Conservation (phyloP, 2,888 invertebrate genomes). For the Machimus atricapillus region DNA sequence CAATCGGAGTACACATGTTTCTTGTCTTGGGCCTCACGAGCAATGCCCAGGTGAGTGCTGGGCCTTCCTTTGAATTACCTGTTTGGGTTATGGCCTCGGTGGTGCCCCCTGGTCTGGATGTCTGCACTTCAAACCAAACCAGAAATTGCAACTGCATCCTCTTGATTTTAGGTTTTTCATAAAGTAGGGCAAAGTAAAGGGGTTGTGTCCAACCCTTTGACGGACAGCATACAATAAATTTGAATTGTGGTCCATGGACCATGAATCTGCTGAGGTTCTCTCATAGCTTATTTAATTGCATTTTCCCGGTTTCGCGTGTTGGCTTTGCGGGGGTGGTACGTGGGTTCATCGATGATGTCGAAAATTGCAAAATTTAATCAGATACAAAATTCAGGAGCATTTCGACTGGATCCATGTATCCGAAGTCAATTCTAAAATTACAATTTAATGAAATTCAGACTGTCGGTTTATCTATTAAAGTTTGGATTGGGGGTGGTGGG, state of each 20-base stretch:
- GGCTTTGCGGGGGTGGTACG: background rate
- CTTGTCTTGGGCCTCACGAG: background rate
- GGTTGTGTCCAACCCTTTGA: background rate
- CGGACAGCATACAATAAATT: background rate
- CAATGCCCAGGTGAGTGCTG: background rate
- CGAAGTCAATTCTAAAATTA: background rate
- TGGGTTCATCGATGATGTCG: background rate
- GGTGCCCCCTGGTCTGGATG: background rate
- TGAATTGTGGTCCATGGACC: background rate
- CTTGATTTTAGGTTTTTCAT: background rate
- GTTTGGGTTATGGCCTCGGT: background rate
- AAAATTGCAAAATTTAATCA: background rate
- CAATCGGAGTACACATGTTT: background rate
- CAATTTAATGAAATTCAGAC: background rate
- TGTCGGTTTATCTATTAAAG: background rate
- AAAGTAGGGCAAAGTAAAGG: background rate
- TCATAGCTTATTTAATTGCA: background rate
- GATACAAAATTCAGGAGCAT: background rate
- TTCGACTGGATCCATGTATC: background rate
- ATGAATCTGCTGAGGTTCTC: background rate
- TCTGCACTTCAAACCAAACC: background rate
- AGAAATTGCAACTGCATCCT: background rate
- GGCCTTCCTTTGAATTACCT: background rate
- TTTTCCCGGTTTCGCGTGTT: background rate
- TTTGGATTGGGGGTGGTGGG: background rate